A percentile compares a stretch with the other conserved stretches of the same genome.
phyloP scores from a whole-genome alignment of 2,113 vertebrate species.

The Calidris pugnax region DNA sequence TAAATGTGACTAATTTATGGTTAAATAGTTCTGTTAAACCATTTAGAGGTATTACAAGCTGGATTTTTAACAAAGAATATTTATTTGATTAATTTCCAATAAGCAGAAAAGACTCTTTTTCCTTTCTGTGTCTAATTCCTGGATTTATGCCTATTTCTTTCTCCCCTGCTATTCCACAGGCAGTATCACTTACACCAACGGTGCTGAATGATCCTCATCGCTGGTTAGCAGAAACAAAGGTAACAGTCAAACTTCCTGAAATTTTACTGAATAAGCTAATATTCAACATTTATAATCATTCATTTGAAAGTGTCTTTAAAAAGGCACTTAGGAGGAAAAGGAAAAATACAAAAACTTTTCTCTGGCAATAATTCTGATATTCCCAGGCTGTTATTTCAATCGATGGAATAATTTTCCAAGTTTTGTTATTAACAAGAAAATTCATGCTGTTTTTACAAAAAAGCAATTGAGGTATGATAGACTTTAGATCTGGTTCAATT shows the following conservation, averaged over 20 bases:
- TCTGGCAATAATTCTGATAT: background rate
- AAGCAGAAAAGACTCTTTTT: background rate
- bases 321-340: background rate
- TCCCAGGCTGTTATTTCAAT: background rate
- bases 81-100: background rate
- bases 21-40: background rate
- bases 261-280: background rate
- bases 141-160: background rate
- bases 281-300: background rate
- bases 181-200: constrained; percentile 79
- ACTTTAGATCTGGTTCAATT: background rate
- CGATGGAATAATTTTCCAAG: background rate
- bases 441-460: background rate
- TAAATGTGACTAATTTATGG: background rate
- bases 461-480: background rate
- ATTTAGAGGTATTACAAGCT: background rate
- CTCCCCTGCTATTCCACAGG: constrained; percentile 68
- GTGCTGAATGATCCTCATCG: constrained; percentile 85
- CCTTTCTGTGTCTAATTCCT: background rate
- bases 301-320: background rate
- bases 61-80: background rate
- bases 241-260: constrained; percentile 58
- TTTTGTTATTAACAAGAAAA: background rate
- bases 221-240: constrained; percentile 96
- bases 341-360: background rate